phyloP scores from a whole-genome alignment of 2,797 vertebrate species.

The Vireo griseus region DNA sequence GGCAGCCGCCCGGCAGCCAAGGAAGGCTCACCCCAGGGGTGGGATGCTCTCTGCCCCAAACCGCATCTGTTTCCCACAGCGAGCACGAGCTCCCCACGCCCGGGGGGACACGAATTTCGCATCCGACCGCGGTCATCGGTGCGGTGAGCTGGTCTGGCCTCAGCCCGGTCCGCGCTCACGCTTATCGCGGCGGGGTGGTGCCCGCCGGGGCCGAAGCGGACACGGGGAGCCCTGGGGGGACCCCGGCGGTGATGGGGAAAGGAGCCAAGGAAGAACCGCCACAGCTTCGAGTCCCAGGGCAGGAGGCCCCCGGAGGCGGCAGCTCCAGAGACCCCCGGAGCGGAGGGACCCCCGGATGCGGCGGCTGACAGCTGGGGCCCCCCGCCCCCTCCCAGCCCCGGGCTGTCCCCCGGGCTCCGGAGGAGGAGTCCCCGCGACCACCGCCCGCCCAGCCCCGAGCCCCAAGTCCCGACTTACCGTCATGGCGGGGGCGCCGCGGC shows the following conservation, averaged over 20 bases:
- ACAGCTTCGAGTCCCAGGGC: neutral
- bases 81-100: neutral
- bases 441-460: neutral
- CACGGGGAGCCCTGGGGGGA: neutral
- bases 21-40: neutral
- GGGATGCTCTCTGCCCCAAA: neutral
- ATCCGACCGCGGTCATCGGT: neutral
- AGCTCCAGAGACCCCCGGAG: too few species aligned
- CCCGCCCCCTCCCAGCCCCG: neutral
- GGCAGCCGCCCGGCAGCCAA: neutral
- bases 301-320: neutral
- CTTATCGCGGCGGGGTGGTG: neutral
- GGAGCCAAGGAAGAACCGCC: neutral
- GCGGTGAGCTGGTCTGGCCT: neutral
- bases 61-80: neutral
- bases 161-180: neutral
- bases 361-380: neutral
- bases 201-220: neutral
- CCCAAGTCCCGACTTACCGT: constrained; percentile 31
- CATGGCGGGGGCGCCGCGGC: constrained; percentile 20
- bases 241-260: neutral
- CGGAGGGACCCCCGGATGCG: neutral
- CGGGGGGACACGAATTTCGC: neutral
- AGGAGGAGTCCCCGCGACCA: neutral
- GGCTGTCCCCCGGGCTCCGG: too few species aligned